Evolutionary conservation across 2,888 invertebrate species (phyloP), one percentile per base, ranked within the genome.

Genomic region (Rhimphoctona megacephalus): DNA sequence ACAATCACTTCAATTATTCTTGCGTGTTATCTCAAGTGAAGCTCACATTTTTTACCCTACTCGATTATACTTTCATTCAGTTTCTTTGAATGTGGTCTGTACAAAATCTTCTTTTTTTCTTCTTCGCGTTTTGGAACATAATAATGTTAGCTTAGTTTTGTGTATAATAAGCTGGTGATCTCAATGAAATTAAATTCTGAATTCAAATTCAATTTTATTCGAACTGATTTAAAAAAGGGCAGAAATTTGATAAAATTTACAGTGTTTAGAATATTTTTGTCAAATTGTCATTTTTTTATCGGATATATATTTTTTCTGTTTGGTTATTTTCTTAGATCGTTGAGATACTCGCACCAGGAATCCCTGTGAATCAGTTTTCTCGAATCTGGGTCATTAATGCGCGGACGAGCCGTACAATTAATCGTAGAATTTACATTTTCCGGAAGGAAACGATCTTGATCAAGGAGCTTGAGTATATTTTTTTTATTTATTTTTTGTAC

Each of bases 361-460:
- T 14, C 5, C 46, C 19, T 43, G 52, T 74, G 73, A 46, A 69
- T 52, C 54, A 69, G 54, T 57, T 54, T 54, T 43, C 33, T 19
- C 76, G n/a, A 76, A 82, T 81, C 67, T 57, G 36, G 25, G 19
- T 77, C 54, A 83, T 77, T 77, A 77, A 66, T 61, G 70, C 49
- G 49, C 64, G 67, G 49, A 83, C 57, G 76, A 82, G 54, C 69
- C 8, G 19, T n/a, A 33, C 69, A 46, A 82, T 82, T 69, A 82
- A 76, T 76, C 69, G 69, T 54, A 69, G 61, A 83, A 83, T 83
- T 83, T 83, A 52, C 77, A 70, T 77, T 70, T 8, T 17, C 61
- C 74, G 81, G 77, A 83, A 72, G 61, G 49, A 64, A 77, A 52
- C 22, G 70, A 83, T 83, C 70, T 77, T 69, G 77, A 83, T 77